phyloP scores from a whole-genome alignment of 2,888 invertebrate genomes.

The Spodoptera exigua region DNA sequence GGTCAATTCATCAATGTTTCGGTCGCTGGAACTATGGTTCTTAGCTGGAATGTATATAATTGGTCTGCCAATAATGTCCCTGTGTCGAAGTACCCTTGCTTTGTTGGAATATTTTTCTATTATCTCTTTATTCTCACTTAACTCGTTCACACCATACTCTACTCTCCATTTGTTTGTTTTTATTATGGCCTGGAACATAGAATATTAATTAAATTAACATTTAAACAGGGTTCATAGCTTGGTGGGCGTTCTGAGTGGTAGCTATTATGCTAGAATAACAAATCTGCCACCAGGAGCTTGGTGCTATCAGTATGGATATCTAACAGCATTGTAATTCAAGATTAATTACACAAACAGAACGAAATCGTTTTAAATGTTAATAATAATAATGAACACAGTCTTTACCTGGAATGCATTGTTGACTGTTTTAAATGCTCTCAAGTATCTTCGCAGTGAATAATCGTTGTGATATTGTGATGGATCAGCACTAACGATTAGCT shows the following conservation, averaged over 20 bases:
- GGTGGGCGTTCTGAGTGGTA: no score
- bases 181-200: conserved; percentile 90
- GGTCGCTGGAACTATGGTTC: conserved; percentile 92
- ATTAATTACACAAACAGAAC: no score
- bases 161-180: conserved; percentile 95
- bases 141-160: conserved; percentile 91
- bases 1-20: conserved; percentile 93
- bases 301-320: no score
- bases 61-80: conserved; percentile 93
- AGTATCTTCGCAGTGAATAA: conserved; percentile 91
- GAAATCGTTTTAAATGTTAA: no score
- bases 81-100: conserved; percentile 91
- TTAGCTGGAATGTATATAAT: conserved; percentile 94
- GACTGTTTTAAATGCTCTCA: conserved; percentile 92
- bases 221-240: no score
- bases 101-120: conserved; percentile 90
- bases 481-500: conserved; percentile 92
- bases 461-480: conserved; percentile 93
- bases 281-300: no score
- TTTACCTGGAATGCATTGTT: conserved; percentile 93
- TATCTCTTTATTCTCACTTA: conserved; percentile 87
- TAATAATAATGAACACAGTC: background rate
- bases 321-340: no score
- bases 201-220: background rate
- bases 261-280: no score